Evolutionary conservation across 2,113 vertebrate species (phyloP).

Genomic region (Microcebus jonahi): DNA sequence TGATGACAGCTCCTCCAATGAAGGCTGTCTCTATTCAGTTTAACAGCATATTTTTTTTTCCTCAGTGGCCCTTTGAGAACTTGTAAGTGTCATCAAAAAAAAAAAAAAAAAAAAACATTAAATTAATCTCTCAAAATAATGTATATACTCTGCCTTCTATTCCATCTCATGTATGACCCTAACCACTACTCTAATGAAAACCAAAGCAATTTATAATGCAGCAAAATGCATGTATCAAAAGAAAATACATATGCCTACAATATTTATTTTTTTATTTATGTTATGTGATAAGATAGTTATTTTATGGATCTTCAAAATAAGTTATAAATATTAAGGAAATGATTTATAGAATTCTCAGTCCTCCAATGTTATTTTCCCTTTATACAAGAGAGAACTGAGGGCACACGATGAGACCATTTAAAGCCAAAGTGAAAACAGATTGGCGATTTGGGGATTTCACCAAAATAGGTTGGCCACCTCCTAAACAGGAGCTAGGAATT

Average conservation of each 20-base stretch:
- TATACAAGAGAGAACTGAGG: not conserved
- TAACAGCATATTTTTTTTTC: slow-evolving; percentile 14
- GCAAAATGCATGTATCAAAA: not conserved
- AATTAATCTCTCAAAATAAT: slow-evolving; percentile 67
- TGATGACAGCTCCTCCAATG: slow-evolving; percentile 48
- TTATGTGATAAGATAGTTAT: not conserved
- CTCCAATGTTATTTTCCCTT: not conserved
- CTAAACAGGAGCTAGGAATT: not conserved
- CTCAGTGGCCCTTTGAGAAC: slow-evolving; percentile 14
- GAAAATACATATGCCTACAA: not conserved
- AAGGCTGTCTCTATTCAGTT: slow-evolving; percentile 27
- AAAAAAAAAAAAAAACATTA: not conserved
- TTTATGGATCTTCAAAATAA: not conserved
- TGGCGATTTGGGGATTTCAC: not conserved
- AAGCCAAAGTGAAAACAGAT: not conserved
- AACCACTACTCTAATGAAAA: not conserved
- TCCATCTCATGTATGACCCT: not conserved
- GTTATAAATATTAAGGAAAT: not conserved
- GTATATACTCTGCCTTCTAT: not conserved
- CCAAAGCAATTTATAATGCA: not conserved
- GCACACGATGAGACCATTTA: not conserved
- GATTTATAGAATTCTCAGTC: not conserved
- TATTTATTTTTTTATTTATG: not conserved
- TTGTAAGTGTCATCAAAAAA: slow-evolving; percentile 65
- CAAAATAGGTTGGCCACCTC: not conserved